A percentile compares a stretch with the other conserved stretches of the same genome.
These are phyloP conservation scores for Amazona finschi DNA, from an alignment of 2,797 vertebrate species.

Conservation along the genomic window DNA sequence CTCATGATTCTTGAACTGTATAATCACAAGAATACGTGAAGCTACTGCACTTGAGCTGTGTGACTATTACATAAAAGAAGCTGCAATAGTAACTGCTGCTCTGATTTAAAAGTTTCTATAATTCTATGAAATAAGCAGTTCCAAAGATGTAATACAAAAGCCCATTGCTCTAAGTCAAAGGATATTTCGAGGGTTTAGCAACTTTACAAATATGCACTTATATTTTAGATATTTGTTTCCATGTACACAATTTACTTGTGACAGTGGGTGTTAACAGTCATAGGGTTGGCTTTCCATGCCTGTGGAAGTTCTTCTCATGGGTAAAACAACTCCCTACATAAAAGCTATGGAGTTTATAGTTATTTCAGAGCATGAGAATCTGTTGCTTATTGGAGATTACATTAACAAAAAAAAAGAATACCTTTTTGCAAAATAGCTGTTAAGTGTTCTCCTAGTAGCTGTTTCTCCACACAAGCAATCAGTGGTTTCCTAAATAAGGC, in stretches of 20 bases:
- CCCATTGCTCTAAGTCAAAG: background rate
- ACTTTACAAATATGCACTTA: background rate
- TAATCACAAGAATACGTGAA: background rate
- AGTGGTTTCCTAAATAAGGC: constrained; percentile 75
- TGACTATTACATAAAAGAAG: background rate
- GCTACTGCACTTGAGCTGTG: background rate
- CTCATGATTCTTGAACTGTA: background rate
- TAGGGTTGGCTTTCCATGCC: background rate
- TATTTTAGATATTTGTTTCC: background rate
- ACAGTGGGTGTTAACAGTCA: background rate
- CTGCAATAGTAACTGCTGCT: background rate
- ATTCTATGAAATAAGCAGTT: background rate
- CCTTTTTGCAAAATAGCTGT: constrained; percentile 83
- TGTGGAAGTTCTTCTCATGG: background rate
- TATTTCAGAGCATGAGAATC: background rate
- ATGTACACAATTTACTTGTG: background rate
- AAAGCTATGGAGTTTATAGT: background rate
- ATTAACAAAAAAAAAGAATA: background rate
- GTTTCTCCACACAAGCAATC: constrained; percentile 82
- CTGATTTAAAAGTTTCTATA: background rate
- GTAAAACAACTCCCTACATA: background rate
- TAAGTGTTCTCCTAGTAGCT: constrained; percentile 81
- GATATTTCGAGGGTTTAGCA: background rate
- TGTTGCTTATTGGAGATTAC: background rate
- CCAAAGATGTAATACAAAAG: background rate